phyloP scores from a whole-genome alignment of 2,113 vertebrate species.

The Coptodon rendalli region DNA sequence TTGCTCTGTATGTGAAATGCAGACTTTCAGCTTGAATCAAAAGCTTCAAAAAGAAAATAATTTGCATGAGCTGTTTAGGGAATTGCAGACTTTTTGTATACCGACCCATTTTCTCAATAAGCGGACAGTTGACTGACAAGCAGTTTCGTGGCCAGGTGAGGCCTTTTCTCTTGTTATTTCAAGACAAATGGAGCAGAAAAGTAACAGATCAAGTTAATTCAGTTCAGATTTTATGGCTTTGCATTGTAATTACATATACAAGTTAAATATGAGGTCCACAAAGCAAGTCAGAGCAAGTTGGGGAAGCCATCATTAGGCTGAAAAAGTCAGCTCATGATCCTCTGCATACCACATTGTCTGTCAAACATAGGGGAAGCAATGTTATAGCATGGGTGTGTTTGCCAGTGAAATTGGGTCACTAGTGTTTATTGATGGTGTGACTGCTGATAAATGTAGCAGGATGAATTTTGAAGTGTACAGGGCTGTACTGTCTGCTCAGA shows the following conservation, averaged over 20 bases:
- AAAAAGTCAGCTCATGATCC: background rate
- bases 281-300: background rate
- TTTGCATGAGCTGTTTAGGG: background rate
- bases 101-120: background rate
- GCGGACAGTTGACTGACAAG: background rate
- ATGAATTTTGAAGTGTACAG: background rate
- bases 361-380: background rate
- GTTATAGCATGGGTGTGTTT: background rate
- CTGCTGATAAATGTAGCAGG: background rate
- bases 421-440: background rate
- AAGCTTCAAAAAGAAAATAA: background rate
- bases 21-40: background rate
- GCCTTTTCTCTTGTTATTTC: background rate
- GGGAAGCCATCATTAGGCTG: background rate
- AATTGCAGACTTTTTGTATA: background rate
- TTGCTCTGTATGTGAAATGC: background rate
- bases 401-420: background rate
- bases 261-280: background rate
- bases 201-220: background rate
- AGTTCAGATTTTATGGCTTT: background rate
- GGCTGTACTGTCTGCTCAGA: background rate
- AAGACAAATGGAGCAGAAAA: background rate
- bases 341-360: background rate
- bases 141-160: background rate
- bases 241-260: fast-evolving